Evolutionary conservation across 2,888 invertebrate genomes (phyloP).

Genomic region (Drosophila ochracea): DNA sequence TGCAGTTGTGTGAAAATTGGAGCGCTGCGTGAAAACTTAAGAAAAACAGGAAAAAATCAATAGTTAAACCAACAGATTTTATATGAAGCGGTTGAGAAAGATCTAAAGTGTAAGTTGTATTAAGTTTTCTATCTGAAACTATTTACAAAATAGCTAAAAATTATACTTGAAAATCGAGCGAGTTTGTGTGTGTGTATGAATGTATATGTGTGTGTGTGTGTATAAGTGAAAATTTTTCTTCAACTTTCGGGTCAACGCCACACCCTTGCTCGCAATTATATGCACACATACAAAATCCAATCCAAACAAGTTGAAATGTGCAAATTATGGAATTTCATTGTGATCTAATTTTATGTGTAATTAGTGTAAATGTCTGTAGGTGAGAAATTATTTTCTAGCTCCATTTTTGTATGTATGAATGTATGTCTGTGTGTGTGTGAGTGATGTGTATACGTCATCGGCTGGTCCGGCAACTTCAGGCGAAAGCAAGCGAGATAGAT

Average conservation of each 20-base stretch:
- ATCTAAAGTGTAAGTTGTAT: slow-evolving; percentile 72
- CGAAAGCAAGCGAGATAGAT: slow-evolving; percentile 64
- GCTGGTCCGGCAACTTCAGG: slow-evolving; percentile 74
- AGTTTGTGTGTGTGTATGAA: slow-evolving; percentile 48
- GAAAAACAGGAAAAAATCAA: slow-evolving; percentile 64
- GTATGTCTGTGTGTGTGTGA: slow-evolving; percentile 23
- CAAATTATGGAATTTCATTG: slow-evolving; percentile 7
- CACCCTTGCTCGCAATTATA: slow-evolving; percentile 71
- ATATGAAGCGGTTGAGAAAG: slow-evolving; percentile 44
- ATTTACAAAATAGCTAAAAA: slow-evolving; percentile 29
- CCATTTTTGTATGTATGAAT: slow-evolving; percentile 40
- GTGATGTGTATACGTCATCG: slow-evolving; percentile 74
- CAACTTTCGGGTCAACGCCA: slow-evolving; percentile 82
- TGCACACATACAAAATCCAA: slow-evolving; percentile 53
- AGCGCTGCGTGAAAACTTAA: slow-evolving; percentile 56
- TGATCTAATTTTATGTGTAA: slow-evolving; percentile 9
- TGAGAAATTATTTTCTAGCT: slow-evolving; percentile 61
- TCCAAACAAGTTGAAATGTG: slow-evolving; percentile 18
- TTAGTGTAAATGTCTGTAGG: slow-evolving; percentile 50
- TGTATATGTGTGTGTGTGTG: slow-evolving; percentile 1
- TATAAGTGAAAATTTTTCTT: slow-evolving; percentile 68
- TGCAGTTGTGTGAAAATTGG: slow-evolving; percentile 65
- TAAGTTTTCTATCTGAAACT: slow-evolving; percentile 25
- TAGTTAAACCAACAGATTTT: slow-evolving; percentile 57
- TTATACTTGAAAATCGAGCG: slow-evolving; percentile 44